Evolutionary conservation across 2,113 vertebrate genomes (phyloP).

Genomic region (Podarcis muralis): DNA sequence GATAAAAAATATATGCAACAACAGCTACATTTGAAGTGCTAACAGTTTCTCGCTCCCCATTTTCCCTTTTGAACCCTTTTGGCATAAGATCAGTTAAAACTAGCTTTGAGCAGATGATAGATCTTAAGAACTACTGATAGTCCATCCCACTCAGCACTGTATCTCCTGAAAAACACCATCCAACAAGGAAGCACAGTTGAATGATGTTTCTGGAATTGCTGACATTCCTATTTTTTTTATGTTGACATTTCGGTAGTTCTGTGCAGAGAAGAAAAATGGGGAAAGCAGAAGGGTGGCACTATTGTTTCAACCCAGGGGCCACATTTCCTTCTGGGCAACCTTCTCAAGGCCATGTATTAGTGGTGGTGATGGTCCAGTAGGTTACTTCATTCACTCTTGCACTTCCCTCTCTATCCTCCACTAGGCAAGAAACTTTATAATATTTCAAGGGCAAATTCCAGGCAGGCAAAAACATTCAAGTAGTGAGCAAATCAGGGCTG

Average conservation of each 20-base stretch:
- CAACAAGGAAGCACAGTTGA: background rate
- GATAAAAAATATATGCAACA: slow-evolving; percentile 38
- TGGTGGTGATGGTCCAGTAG: too few species aligned
- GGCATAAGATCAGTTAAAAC: background rate
- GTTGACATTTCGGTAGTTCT: background rate
- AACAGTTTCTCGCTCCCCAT: background rate
- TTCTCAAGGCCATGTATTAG: too few species aligned
- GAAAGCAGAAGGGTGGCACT: too few species aligned
- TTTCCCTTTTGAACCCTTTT: background rate
- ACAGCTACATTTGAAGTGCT: background rate
- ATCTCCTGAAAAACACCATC: background rate
- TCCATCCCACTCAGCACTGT: background rate
- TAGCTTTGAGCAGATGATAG: background rate
- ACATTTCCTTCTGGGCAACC: too few species aligned
- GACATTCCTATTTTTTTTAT: background rate
- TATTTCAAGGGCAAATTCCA: too few species aligned
- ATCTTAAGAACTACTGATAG: background rate
- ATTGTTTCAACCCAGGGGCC: too few species aligned
- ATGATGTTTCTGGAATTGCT: background rate
- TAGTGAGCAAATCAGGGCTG: background rate
- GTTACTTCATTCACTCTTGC: too few species aligned
- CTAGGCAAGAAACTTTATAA: too few species aligned
- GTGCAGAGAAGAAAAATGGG: background rate
- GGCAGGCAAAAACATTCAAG: too few species aligned
- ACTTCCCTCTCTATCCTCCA: too few species aligned